A percentile compares a stretch with the other conserved stretches of the same genome.
phyloP scores from a whole-genome alignment of 2,113 vertebrate species.

The Neogobius melanostomus region DNA sequence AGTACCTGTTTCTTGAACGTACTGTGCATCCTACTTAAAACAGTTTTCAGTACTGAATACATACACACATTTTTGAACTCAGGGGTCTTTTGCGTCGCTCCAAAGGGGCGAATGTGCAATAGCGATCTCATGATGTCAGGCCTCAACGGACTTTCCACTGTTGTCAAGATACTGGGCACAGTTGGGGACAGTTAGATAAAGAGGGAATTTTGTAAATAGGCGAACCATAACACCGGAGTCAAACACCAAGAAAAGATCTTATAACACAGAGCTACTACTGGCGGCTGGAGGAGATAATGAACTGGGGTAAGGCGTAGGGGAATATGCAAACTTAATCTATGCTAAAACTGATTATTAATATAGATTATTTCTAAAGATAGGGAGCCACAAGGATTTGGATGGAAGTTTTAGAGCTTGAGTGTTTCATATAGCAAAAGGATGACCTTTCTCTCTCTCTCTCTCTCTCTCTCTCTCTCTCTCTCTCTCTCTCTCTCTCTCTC shows the following conservation, averaged over 20 bases:
- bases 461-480: no score
- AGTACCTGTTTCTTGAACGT: no score
- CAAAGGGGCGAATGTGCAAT: slow-evolving; percentile 25
- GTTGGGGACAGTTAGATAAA: neutral
- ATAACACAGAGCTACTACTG: slow-evolving; percentile 16
- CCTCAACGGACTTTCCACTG: slow-evolving; percentile 53
- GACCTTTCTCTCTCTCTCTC: no score
- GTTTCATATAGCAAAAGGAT: no score
- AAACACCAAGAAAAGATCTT: slow-evolving; percentile 8
- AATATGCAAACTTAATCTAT: neutral
- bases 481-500: neutral
- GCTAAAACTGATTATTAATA: neutral
- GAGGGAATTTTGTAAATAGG: slow-evolving; percentile 30
- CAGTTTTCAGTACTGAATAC: no score
- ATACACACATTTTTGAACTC: slow-evolving; percentile 19
- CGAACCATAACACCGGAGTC: slow-evolving; percentile 25
- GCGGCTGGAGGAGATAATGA: slow-evolving; percentile 37
- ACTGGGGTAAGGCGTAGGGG: slow-evolving; percentile 23
- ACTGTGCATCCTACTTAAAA: no score
- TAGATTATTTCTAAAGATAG: no score
- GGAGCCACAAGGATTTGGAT: no score
- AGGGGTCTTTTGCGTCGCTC: slow-evolving; percentile 28
- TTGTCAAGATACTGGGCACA: slow-evolving; percentile 7
- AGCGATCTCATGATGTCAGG: slow-evolving; percentile 42
- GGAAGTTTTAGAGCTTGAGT: no score